phyloP scores from a whole-genome alignment of 2,797 vertebrate species.

The Carcharodon carcharias region DNA sequence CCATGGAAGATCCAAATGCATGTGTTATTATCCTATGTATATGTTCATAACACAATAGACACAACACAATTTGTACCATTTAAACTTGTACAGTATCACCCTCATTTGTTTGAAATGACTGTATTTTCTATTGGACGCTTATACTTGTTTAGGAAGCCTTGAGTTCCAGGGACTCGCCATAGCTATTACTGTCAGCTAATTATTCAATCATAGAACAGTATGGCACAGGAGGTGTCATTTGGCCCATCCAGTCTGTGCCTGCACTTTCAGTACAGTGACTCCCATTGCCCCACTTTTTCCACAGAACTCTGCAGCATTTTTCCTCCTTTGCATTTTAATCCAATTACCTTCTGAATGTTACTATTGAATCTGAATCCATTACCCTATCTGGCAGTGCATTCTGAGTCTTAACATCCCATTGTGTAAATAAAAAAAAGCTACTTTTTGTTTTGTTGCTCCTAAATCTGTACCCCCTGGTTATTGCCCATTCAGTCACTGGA shows the following conservation, averaged over 20 bases:
- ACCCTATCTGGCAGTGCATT: neutral
- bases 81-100: neutral
- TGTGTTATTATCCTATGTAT: no score
- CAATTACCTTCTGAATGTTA: neutral
- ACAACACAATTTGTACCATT: neutral
- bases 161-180: neutral
- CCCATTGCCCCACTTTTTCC: neutral
- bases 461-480: neutral
- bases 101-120: neutral
- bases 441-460: neutral
- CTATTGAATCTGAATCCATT: neutral
- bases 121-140: neutral
- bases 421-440: neutral
- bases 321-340: neutral
- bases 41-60: no score
- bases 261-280: neutral
- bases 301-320: neutral
- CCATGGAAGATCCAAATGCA: neutral
- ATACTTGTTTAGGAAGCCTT: neutral
- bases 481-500: neutral
- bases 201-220: neutral
- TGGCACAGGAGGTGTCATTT: neutral
- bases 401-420: no score
- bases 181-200: neutral
- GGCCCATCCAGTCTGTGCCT: neutral